Conservation (phyloP, 2,888 invertebrate genomes). For the Megastigmus dorsalis region DNA sequence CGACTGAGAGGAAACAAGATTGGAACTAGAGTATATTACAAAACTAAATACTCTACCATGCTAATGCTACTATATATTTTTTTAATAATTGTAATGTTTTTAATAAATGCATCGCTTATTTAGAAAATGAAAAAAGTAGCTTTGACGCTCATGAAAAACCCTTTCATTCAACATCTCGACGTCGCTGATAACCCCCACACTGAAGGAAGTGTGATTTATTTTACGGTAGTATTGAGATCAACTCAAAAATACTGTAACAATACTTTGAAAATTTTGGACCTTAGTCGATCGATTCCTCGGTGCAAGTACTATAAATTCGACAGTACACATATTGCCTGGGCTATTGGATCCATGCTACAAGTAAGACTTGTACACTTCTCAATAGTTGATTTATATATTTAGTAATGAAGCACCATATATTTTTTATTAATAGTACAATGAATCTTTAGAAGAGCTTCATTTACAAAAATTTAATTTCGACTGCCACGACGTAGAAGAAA, state of each 20-base stretch:
- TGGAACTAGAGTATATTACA: constrained; percentile 73
- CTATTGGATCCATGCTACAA: constrained; percentile 69
- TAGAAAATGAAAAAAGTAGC: constrained; percentile 77
- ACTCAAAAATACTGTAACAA: constrained; percentile 68
- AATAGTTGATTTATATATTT: background rate
- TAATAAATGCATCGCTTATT: background rate
- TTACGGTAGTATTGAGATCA: constrained; percentile 75
- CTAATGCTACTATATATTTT: too few relatives aligned
- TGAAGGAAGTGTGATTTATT: constrained; percentile 76
- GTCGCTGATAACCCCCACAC: constrained; percentile 79
- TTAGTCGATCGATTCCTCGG: constrained; percentile 72
- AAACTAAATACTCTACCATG: too few relatives aligned
- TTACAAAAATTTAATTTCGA: constrained; percentile 79
- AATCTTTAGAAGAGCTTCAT: constrained; percentile 76
- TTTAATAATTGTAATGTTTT: background rate
- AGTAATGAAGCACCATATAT: background rate
- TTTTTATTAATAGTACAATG: constrained; percentile 67
- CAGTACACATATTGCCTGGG: constrained; percentile 64
- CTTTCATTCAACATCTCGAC: constrained; percentile 76
- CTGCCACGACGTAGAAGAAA: constrained; percentile 78
- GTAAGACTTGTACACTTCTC: constrained; percentile 59
- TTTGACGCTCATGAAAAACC: constrained; percentile 75
- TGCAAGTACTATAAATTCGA: constrained; percentile 63
- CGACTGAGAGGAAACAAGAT: constrained; percentile 79
- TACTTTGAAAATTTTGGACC: constrained; percentile 70